Conservation (phyloP, 2,797 vertebrate genomes). For the Gambusia yucatana region DNA sequence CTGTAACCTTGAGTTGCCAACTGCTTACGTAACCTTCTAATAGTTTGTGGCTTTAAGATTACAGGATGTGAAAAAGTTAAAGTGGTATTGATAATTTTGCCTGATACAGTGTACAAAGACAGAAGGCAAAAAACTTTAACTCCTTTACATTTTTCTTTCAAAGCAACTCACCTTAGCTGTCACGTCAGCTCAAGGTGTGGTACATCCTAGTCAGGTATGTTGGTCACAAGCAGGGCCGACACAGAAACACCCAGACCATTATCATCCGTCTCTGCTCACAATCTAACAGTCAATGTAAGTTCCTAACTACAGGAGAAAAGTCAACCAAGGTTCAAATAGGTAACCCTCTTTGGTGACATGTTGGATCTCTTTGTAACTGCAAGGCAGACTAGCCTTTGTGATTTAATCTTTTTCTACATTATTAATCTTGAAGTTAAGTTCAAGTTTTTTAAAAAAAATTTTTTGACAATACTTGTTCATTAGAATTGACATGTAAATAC, state of each 20-base stretch:
- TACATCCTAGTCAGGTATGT: neutral
- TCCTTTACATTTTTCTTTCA: neutral
- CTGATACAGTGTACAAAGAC: neutral
- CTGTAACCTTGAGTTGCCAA: neutral
- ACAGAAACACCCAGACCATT: neutral
- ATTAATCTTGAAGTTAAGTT: neutral
- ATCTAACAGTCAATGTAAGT: neutral
- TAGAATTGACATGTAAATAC: no score
- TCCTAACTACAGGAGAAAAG: neutral
- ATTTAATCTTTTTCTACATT: neutral
- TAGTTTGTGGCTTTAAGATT: neutral
- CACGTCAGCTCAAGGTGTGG: neutral
- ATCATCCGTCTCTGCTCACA: neutral
- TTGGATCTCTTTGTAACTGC: neutral
- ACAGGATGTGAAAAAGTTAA: neutral
- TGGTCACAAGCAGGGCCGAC: neutral
- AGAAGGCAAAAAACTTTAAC: neutral
- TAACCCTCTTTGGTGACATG: neutral
- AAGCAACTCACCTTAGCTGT: neutral
- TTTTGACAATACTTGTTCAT: no score
- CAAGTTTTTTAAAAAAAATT: no score
- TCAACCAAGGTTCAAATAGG: neutral
- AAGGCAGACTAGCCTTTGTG: neutral
- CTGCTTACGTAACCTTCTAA: neutral
- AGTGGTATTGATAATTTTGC: neutral